Conservation (phyloP, 2,797 vertebrate genomes). For the Perodicticus potto region DNA sequence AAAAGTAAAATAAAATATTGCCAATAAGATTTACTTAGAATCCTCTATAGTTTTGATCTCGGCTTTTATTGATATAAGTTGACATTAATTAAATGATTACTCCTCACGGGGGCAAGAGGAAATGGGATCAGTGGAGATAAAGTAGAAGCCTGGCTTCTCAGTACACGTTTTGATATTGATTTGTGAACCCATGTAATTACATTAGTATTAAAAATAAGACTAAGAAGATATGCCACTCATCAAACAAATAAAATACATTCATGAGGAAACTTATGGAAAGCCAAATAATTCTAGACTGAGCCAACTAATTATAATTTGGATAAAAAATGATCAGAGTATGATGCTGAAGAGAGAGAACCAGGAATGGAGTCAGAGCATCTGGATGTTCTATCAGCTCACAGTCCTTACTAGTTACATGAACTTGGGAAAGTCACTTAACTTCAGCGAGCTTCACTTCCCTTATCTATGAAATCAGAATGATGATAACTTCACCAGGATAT, state of each 20-base stretch:
- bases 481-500: neutral
- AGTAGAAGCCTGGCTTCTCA: neutral
- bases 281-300: neutral
- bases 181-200: slow-evolving; percentile 22
- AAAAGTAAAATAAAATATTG: slow-evolving; percentile 2
- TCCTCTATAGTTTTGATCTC: slow-evolving; percentile 24
- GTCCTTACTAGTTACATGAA: neutral
- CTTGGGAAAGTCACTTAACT: neutral
- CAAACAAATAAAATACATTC: neutral
- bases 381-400: neutral
- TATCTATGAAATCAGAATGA: neutral
- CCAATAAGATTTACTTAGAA: neutral
- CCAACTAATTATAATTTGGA: neutral
- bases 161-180: neutral
- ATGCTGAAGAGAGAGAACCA: neutral
- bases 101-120: neutral
- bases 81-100: slow-evolving; percentile 34
- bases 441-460: neutral
- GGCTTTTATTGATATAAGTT: slow-evolving; percentile 34
- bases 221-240: neutral
- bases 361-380: neutral
- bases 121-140: neutral
- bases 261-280: slow-evolving; percentile 30
- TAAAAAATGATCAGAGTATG: neutral
- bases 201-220: slow-evolving; percentile 10